Evolutionary conservation across 2,888 invertebrate species (phyloP), one percentile per base, ranked within the genome.

Genomic region (Torymus tubicola): DNA sequence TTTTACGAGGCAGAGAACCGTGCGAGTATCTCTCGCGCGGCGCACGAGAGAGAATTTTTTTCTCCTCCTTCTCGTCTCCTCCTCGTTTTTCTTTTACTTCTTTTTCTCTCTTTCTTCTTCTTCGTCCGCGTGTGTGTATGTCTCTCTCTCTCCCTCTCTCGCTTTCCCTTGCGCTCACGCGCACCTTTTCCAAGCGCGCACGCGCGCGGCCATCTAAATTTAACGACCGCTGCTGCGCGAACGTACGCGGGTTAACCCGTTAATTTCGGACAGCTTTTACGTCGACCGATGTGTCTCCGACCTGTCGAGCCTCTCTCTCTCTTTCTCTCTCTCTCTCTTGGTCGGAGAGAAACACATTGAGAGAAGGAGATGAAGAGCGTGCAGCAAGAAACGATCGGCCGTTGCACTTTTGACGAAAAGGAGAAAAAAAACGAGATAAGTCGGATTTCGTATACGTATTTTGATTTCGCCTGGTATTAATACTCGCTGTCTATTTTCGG

Each of bases 201-300:
- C 2, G 31, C 31, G 42, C 53, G 82, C 83, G 84, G 84, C 84
- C 82, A 84, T 85, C 86, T 87, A 88, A 87, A 88, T 87, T 87
- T 88, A 87, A 86, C 87, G 83, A 84, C 84, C 83, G 82, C 84
- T 82, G 82, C 31, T 31, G 31, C 31, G 31, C 83, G 84, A 80
- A 84, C 85, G 84, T 84, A 84, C 83, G 83, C 83, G 83, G 84
- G 85, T 83, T 84, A 83, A 84, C 84, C 84, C 85, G 86, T 86
- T 84, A 85, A 85, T 86, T 85, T 86, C 84, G 84, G 84, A 83
- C 84, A 84, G 84, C 84, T 85, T 84, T 85, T 85, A 84, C 83
- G 84, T 82, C 84, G 82, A 81, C 82, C 84, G 77, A 84, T 84
- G 84, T 84, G 84, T 85, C 84, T 84, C 85, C 84, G 83, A 83